Percentiles rank a stretch among this genome's conserved stretches.
These are phyloP conservation scores for Prunella strophiata DNA, from an alignment of 2,797 vertebrate species.

Conservation along the genomic window DNA sequence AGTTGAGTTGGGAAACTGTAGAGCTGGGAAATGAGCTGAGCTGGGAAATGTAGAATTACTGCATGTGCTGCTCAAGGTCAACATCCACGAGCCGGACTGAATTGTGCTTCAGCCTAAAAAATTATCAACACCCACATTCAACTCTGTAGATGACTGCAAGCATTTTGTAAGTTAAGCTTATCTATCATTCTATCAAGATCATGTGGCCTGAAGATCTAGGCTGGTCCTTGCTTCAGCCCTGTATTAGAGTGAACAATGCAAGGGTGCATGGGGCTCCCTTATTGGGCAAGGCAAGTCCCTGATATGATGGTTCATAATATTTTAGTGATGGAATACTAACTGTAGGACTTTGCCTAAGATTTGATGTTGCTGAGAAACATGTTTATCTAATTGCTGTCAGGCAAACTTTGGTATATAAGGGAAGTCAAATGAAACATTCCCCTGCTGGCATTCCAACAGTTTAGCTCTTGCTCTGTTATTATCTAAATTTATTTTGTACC, in stretches of 20 bases:
- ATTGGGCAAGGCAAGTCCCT: not conserved
- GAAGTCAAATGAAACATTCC: not conserved
- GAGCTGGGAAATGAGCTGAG: not conserved
- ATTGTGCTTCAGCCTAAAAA: not conserved
- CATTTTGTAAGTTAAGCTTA: not conserved
- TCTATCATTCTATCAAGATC: not conserved
- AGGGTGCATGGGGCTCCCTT: not conserved
- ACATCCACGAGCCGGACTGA: not conserved
- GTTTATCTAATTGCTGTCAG: constrained; percentile 2
- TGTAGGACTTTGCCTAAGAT: not conserved
- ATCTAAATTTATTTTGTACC: constrained; percentile 40
- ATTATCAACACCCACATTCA: not conserved
- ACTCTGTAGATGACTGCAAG: not conserved
- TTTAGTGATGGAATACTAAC: not conserved
- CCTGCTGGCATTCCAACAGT: not conserved
- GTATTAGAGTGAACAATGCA: not conserved
- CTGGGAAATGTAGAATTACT: not conserved
- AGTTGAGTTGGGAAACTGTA: not conserved
- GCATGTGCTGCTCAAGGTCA: not conserved
- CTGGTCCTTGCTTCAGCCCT: not conserved
- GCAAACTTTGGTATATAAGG: not conserved
- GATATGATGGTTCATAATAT: not conserved
- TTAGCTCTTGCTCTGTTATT: constrained; percentile 25
- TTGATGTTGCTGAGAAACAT: constrained; percentile 15
- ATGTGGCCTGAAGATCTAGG: not conserved